phyloP scores from a whole-genome alignment of 2,797 vertebrate species.

The Diceros bicornis region DNA sequence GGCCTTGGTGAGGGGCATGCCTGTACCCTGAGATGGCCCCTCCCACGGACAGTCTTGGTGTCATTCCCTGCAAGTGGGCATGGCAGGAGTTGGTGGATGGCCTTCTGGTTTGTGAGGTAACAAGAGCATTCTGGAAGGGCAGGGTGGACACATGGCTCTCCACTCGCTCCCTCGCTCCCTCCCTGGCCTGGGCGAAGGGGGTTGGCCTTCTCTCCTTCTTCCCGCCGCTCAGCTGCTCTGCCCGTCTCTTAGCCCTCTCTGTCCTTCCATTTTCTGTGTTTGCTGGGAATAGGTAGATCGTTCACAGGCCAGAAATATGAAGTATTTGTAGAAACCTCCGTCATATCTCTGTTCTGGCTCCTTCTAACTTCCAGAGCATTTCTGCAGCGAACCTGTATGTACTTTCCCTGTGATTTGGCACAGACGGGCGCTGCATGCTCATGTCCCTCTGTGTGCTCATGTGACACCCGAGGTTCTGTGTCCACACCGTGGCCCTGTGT shows the following conservation, averaged over 20 bases:
- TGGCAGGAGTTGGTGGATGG: neutral
- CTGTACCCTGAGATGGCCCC: neutral
- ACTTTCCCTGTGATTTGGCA: neutral
- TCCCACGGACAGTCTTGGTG: neutral
- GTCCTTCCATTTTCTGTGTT: rapidly evolving
- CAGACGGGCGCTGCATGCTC: neutral
- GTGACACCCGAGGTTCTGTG: rapidly evolving
- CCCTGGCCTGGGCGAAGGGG: too few relatives aligned
- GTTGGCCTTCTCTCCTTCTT: neutral
- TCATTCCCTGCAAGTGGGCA: neutral
- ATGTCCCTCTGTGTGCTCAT: rapidly evolving
- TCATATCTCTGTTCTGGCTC: neutral
- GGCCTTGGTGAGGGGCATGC: neutral
- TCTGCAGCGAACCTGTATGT: neutral
- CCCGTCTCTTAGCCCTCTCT: neutral
- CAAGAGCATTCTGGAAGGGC: neutral
- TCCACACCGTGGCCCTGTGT: rapidly evolving
- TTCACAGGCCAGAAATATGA: neutral
- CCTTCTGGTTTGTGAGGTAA: too few relatives aligned
- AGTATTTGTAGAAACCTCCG: neutral
- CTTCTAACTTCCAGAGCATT: neutral
- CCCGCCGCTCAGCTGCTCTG: neutral
- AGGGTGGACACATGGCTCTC: neutral
- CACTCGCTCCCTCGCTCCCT: too few relatives aligned
- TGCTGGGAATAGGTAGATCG: neutral